Evolutionary conservation across 2,888 invertebrate genomes (phyloP).

Genomic region (Gandaritis pyraliata): DNA sequence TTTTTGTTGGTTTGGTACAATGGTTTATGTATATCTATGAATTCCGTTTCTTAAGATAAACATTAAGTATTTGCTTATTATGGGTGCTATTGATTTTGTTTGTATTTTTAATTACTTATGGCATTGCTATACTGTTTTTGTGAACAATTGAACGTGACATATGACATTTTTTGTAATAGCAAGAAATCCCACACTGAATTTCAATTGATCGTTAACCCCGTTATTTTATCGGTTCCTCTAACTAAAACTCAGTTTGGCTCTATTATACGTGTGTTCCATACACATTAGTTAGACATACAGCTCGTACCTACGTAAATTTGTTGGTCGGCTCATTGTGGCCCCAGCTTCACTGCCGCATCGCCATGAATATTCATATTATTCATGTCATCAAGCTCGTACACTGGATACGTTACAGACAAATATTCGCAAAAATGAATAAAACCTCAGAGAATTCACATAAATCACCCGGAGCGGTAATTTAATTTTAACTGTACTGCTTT

Average conservation of each 20-base stretch:
- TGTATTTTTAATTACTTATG: no score
- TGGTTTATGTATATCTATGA: neutral
- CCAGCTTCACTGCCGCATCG: conserved; percentile 51
- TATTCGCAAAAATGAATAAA: conserved; percentile 47
- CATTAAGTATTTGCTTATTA: no score
- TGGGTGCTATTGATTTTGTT: no score
- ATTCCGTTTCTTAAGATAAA: no score
- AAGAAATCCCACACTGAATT: no score
- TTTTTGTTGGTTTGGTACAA: neutral
- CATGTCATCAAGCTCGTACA: conserved; percentile 54
- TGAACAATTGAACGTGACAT: no score
- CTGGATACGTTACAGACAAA: conserved; percentile 36
- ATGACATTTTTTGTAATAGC: no score
- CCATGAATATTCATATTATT: conserved; percentile 65
- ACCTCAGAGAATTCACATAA: conserved; percentile 47
- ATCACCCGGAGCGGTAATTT: conserved; percentile 32
- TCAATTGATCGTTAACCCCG: no score
- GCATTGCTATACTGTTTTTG: no score
- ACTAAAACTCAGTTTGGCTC: no score
- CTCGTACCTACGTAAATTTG: conserved; percentile 56
- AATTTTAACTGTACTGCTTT: conserved; percentile 45
- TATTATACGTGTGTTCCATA: conserved; percentile 10
- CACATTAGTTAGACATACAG: conserved; percentile 5
- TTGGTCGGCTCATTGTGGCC: conserved; percentile 47
- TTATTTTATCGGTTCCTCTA: no score